Evolutionary conservation across 2,113 vertebrate species (phyloP), one percentile per base, ranked within the genome.

Genomic region (Phylloscopus trochiloides): DNA sequence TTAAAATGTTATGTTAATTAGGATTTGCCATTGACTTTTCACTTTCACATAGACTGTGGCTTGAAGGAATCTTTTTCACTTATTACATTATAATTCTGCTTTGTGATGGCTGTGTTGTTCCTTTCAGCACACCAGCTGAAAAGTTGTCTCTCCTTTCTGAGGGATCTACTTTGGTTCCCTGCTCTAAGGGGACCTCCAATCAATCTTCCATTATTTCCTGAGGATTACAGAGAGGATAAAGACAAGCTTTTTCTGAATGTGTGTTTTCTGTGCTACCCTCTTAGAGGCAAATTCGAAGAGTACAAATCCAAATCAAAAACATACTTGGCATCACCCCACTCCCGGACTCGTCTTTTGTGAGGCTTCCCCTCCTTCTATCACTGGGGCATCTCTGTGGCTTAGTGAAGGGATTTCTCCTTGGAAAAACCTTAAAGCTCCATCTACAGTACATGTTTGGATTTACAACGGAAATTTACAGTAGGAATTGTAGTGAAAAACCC

Each of bases 1-100:
- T 93, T 74, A 92, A 94, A 92, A 71, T 40, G 18, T 70, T 85
- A 61, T 47, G 26, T 62, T 90, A 68, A 91, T 96, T 92, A 93
- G 87, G 86, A 88, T 82, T 80, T 76, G 42, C 26, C 21, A 67
- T n/a, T 90, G 85, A 94, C 75, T 72, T 92, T 93, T 94, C 28
- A 9, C 90, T 88, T 91, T 61, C 75, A 67, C 40, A 40, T 4
- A 59, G 82, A 28, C 20, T 55, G 34, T 80, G 38, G 58, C 21
- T 88, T 79, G 32, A 81, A 92, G 62, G 29, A 86, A 92, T 92
- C 43, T 77, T 91, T 93, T 91, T 36, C 48, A 45, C 43, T 70
- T 71, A 59, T 51, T 85, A 28, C 8, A 29, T 70, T 88, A 25
- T 63, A 77, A 80, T 67, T 92, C 59, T 86, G 29, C 54, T 95